These are phyloP conservation scores for Vicugna pacos DNA, from an alignment of 2,113 vertebrate genomes.

Conservation along the genomic window DNA sequence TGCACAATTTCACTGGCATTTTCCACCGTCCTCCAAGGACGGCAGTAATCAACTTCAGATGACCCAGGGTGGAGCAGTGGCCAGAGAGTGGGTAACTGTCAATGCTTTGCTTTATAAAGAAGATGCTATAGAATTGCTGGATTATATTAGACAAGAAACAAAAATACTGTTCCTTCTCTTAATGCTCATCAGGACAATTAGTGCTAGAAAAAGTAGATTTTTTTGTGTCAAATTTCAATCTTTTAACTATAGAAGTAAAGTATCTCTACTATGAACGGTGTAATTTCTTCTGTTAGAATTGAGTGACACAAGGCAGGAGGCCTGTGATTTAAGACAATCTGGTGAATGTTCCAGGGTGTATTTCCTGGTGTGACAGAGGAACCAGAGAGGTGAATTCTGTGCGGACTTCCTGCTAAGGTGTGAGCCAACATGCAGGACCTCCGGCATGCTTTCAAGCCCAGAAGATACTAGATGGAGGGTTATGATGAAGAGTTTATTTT, in stretches of 20 bases:
- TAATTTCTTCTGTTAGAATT: background rate
- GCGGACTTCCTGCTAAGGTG: background rate
- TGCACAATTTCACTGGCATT: conserved; percentile 3
- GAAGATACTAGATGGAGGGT: background rate
- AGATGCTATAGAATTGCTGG: background rate
- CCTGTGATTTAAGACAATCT: background rate
- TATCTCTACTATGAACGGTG: background rate
- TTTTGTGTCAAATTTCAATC: background rate
- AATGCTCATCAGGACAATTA: background rate
- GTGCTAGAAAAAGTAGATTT: background rate
- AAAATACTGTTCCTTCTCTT: background rate
- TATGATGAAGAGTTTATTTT: background rate
- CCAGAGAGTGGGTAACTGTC: background rate
- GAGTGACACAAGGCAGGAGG: background rate
- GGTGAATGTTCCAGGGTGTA: background rate
- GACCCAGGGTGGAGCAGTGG: background rate
- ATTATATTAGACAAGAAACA: background rate
- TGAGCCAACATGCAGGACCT: background rate
- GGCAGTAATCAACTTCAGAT: background rate
- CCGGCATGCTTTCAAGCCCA: background rate
- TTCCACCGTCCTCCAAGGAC: background rate
- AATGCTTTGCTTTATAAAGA: background rate
- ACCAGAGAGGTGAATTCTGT: background rate
- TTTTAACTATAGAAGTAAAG: background rate
- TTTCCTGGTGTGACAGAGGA: background rate